phyloP scores from a whole-genome alignment of 2,888 invertebrate species.

The Hyppa rectilinea region DNA sequence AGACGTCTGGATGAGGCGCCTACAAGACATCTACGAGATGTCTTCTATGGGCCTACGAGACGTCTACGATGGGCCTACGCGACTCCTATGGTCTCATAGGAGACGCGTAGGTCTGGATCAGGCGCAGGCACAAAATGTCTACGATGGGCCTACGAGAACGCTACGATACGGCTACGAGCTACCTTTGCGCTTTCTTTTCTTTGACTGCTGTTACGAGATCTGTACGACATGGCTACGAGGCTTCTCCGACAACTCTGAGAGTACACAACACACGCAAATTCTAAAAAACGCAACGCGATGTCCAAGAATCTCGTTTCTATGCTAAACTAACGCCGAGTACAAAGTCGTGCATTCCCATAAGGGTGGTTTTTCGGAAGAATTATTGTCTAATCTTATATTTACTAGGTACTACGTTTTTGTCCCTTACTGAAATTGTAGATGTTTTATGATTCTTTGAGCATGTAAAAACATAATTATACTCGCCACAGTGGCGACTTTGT shows the following conservation, averaged over 20 bases:
- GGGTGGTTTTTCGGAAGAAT: neutral
- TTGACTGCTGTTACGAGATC: neutral
- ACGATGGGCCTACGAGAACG: neutral
- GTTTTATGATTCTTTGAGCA: neutral
- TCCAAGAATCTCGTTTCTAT: neutral
- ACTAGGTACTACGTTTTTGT: neutral
- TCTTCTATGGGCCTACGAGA: neutral
- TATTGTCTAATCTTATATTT: neutral
- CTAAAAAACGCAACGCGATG: neutral
- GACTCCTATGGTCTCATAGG: neutral
- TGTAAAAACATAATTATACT: neutral
- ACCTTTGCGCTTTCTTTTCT: neutral
- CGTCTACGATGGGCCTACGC: neutral
- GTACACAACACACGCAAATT: too few relatives aligned
- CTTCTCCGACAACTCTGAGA: neutral
- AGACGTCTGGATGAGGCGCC: neutral
- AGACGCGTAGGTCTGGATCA: neutral
- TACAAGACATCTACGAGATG: neutral
- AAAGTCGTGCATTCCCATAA: neutral
- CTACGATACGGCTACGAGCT: neutral
- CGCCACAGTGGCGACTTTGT: too few relatives aligned
- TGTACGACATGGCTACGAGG: neutral
- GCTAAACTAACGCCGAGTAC: neutral
- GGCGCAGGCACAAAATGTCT: neutral
- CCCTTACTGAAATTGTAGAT: neutral